These are phyloP conservation scores for Vesta saturnalis DNA, from an alignment of 2,888 invertebrate genomes.

Conservation along the genomic window DNA sequence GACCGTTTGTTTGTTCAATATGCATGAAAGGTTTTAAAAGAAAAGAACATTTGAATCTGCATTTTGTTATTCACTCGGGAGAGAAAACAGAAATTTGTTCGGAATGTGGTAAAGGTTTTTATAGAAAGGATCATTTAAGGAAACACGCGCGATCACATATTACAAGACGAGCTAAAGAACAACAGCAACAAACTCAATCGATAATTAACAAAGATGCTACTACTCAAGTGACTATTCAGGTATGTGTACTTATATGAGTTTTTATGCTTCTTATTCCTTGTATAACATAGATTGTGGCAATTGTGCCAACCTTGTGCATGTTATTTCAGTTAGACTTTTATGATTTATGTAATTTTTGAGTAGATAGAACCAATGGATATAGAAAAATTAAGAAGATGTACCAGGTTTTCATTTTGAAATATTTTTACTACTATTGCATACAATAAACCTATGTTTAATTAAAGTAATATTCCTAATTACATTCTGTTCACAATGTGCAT, in stretches of 20 bases:
- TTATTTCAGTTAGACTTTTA: too few species aligned
- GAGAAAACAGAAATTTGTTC: constrained; percentile 83
- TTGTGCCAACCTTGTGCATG: too few species aligned
- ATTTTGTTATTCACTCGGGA: constrained; percentile 86
- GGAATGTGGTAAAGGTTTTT: constrained; percentile 82
- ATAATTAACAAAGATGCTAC: constrained; percentile 48
- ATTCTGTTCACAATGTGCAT: too few species aligned
- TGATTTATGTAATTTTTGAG: too few species aligned
- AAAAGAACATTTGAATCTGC: constrained; percentile 83
- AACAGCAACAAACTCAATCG: constrained; percentile 60
- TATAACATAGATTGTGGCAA: too few species aligned
- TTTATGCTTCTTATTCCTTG: constrained; percentile 3
- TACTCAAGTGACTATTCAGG: constrained; percentile 59
- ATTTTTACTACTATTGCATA: too few species aligned
- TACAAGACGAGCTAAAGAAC: constrained; percentile 79
- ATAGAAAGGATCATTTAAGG: constrained; percentile 81
- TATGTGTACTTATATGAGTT: constrained; percentile 33
- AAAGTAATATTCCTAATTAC: too few species aligned
- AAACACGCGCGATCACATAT: constrained; percentile 84
- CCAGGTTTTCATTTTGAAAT: too few species aligned
- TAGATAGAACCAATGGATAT: too few species aligned
- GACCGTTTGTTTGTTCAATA: constrained; percentile 81
- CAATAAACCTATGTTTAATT: too few species aligned
- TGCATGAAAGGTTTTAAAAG: constrained; percentile 81
- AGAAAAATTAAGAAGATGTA: too few species aligned